Evolutionary conservation across 2,113 vertebrate genomes (phyloP), one percentile per base, ranked within the genome.

Genomic region (Sminthopsis crassicaudata): DNA sequence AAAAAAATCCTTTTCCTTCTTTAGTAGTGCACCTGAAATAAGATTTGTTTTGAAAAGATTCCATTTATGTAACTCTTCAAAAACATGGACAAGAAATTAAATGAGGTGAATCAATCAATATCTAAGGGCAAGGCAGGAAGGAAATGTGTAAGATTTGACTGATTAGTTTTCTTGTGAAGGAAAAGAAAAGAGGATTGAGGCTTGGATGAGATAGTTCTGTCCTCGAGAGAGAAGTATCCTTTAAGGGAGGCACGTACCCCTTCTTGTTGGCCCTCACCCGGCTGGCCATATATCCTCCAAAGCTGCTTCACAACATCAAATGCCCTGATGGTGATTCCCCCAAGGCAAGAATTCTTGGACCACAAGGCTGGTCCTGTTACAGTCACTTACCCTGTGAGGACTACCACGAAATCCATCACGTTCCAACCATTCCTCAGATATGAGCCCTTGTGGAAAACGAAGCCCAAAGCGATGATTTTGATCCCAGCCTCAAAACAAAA

Each of bases 401-500:
- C 99, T 91, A 99, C 99, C 36, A 99, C 99, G 26, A 99, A 99
- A 99, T 99, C 99, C 99, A 99, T 99, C 98, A 99, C 99, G 0
- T 99, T 99, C 99, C 99, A 99, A 96, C 99, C 99, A 0, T 99
- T 99, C 27, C 99, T 98, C 95, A 99, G 99, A 98, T 99, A 99
- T 94, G 99, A 99, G 97, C 99, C 99, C 98, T 99, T 99, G 97
- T 99, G 99, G 95, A 99, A 99, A 54, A 99, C 99, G 27, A 99
- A 99, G 97, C 99, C 99, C 98, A 99, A 98, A 14, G 99, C 99
- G 27, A 99, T 99, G 98, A 99, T 99, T 98, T 99, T 99, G 98
- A 99, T 99, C 95, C 99, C 99, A 3, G 99, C 99, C 98, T 99
- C 99, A 52, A 99, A 99, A 98, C 99, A 99, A 98, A 99, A 99